A percentile compares a stretch with the other conserved stretches of the same genome.
phyloP scores from a whole-genome alignment of 2,888 invertebrate genomes.

The Acheta domesticus region DNA sequence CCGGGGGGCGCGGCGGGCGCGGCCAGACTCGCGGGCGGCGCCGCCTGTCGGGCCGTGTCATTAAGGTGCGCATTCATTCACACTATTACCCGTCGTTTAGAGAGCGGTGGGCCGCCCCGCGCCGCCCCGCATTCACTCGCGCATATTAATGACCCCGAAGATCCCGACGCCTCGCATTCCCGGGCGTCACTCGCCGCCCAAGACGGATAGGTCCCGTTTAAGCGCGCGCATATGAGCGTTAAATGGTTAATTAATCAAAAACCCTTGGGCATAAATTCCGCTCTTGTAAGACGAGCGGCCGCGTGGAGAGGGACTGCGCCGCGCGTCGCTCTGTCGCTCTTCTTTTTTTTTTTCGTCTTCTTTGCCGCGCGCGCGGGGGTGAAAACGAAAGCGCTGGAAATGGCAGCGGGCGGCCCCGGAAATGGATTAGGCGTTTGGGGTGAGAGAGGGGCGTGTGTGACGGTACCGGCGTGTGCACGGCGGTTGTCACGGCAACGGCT shows the following conservation, averaged over 20 bases:
- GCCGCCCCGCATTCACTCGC: background rate
- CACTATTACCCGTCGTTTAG: no score
- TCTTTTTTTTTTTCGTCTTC: background rate
- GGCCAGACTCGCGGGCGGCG: no score
- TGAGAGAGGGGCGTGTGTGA: no score
- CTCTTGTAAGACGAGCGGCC: background rate
- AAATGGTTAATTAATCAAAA: constrained; percentile 18
- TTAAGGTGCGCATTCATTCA: no score
- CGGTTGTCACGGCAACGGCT: no score
- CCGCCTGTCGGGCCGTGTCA: no score
- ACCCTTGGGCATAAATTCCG: background rate
- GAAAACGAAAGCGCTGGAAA: background rate
- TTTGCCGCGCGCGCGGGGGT: background rate
- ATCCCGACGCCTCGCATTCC: background rate
- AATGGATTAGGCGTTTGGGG: no score
- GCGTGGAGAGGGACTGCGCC: background rate
- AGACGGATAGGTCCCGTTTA: constrained; percentile 7
- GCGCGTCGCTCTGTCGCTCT: background rate
- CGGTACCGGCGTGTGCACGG: no score
- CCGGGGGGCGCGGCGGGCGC: no score
- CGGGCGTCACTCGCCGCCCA: background rate
- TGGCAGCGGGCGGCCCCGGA: no score
- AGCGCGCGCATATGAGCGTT: constrained; percentile 10
- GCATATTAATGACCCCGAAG: constrained; percentile 8
- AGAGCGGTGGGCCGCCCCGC: background rate